phyloP scores from a whole-genome alignment of 2,888 invertebrate genomes.

The Timema cristinae region DNA sequence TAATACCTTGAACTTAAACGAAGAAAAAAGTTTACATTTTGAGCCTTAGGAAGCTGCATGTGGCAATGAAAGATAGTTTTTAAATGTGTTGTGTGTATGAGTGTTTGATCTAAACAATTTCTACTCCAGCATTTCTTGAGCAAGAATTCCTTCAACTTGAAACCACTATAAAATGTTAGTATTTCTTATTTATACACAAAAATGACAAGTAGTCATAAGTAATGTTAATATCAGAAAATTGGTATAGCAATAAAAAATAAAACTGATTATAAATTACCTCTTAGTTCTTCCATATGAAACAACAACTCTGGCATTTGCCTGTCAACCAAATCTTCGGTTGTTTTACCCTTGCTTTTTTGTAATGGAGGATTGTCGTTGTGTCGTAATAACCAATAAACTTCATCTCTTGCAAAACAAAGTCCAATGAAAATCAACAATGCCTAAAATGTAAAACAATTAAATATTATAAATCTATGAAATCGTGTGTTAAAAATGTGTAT shows the following conservation, averaged over 20 bases:
- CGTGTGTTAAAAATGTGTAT: no score
- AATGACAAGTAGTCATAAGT: not conserved
- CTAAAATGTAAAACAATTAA: conserved; percentile 36
- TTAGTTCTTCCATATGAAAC: conserved; percentile 96
- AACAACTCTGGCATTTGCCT: conserved; percentile 93
- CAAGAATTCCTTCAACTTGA: no score
- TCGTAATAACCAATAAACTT: conserved; percentile 92
- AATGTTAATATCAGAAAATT: conserved; percentile 12
- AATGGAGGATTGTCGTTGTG: conserved; percentile 94
- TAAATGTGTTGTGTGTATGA: no score
- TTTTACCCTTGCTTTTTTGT: conserved; percentile 78
- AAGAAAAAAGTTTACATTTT: no score
- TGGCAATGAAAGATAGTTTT: no score
- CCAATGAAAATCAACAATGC: conserved; percentile 95
- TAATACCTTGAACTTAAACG: no score
- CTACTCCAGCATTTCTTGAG: no score
- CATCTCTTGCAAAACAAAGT: conserved; percentile 91
- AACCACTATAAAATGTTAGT: no score
- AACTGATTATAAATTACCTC: conserved; percentile 54
- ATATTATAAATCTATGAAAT: no score
- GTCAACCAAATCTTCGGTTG: conserved; percentile 91
- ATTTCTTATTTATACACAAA: no score
- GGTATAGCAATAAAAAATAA: not conserved
- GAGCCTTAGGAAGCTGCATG: no score
- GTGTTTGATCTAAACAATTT: no score